These are phyloP conservation scores for Rhamphomyia laevipes DNA, from an alignment of 2,888 invertebrate genomes.

Conservation along the genomic window DNA sequence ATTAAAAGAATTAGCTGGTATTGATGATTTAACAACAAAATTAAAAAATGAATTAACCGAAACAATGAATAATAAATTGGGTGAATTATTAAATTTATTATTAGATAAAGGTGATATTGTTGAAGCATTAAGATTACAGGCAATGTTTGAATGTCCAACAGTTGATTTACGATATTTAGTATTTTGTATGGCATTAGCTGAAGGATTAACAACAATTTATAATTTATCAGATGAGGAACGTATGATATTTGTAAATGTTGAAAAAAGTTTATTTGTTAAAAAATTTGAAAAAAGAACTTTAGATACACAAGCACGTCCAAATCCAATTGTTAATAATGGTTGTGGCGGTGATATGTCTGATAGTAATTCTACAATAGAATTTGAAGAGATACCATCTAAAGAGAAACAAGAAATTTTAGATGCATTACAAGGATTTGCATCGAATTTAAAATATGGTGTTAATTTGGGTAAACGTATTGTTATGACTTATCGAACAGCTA, in stretches of 20 bases:
- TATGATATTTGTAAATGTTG: slow-evolving; percentile 39
- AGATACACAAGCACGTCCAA: slow-evolving; percentile 9
- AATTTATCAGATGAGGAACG: slow-evolving; percentile 52
- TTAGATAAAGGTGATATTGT: slow-evolving; percentile 45
- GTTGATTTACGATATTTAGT: slow-evolving; percentile 46
- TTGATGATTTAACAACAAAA: slow-evolving; percentile 31
- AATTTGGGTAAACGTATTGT: slow-evolving; percentile 44
- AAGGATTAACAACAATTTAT: slow-evolving; percentile 44
- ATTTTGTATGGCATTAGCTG: slow-evolving; percentile 48
- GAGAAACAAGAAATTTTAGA: slow-evolving; percentile 34
- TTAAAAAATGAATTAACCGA: slow-evolving; percentile 23
- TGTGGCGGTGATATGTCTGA: slow-evolving; percentile 23
- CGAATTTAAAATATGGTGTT: slow-evolving; percentile 41
- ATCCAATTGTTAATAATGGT: not conserved
- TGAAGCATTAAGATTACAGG: slow-evolving; percentile 44
- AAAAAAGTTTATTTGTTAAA: slow-evolving; percentile 32
- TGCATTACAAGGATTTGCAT: slow-evolving; percentile 40
- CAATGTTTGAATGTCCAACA: slow-evolving; percentile 36
- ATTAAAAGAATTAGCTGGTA: slow-evolving; percentile 33
- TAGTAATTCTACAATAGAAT: slow-evolving; percentile 29
- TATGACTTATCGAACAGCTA: slow-evolving; percentile 44
- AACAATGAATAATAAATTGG: slow-evolving; percentile 29
- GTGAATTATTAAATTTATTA: slow-evolving; percentile 38
- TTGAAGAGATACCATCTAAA: slow-evolving; percentile 33
- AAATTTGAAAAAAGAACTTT: slow-evolving; percentile 36